Base-by-base conservation (phyloP, 2,888 invertebrate genomes). In the Eumerus sabulonum region DNA sequence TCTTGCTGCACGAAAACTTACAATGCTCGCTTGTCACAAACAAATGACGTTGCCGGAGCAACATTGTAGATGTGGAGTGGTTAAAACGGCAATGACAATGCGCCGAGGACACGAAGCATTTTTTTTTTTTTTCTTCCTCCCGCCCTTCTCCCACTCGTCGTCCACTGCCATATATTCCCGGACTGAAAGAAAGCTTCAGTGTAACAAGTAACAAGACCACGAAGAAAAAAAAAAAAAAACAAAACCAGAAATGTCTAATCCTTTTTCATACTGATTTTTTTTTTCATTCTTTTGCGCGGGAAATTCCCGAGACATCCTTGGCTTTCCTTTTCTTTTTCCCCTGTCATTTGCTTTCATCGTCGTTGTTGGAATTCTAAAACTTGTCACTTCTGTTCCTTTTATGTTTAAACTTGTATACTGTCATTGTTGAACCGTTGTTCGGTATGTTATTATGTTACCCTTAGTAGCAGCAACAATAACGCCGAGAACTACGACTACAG, bases 141-240 rank as follows among this genome's bases (percentile, higher is more conserved):
- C 7, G 3, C 27, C 7, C 7, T 27, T 27, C 27, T 27, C 7
- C 27, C 7, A 27, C 7, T 27, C 27, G 2, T 7, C 3, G 7
- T 27, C 27, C 27, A 27, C 27, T 27, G 7, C 7, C 27, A 27
- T 27, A 27, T 7, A 27, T 27, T 2, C 27, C 27, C 27, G 27
- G 27, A 9, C 59, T 18, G 17, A n/a, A 63, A 50, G 35, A 57
- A 68, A 62, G 48, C 48, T 74, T 63, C 50, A 68, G 79, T 64
- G 63, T 68, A 74, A 79, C 67, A 74, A 79, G 79, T 74, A 79
- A 79, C 74, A 59, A 74, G 54, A 64, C 79, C 60, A 66, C 44
- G 18, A 56, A 11, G 5, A 79, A 53, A 54, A 70, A 79, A 64
- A 74, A 70, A 73, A 66, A 42, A 40, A 40, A 54, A 54, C n/a